Base-by-base conservation (phyloP, 2,888 invertebrate genomes). In the Colletes collaris region DNA sequence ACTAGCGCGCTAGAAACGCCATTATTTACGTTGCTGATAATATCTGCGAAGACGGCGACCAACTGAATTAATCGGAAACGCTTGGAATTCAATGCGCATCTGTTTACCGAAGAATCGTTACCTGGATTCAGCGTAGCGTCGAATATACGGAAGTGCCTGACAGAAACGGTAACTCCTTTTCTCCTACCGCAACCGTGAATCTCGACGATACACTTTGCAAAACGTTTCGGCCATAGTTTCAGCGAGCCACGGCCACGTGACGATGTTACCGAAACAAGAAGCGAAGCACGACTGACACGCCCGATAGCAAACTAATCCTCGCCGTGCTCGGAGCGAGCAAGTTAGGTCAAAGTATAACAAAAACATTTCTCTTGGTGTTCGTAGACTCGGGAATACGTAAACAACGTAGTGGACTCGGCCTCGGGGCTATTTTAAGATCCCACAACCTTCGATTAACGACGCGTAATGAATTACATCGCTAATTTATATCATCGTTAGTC, bases 61-160 rank as follows among this genome's bases (percentile, higher is more conserved):
- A 56, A 67, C 62, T 37, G 64, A 64, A 68, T 64, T 55, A 55
- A 76, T 69, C 76, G 53, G 19, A 27, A 52, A 3, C 63, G 40
- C 58, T 68, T 77, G 63, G 52, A 77, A 62, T 63, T 63, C 69
- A 56, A 74, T 62, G 56, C n/a, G 62, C 2, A n/a, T 13, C 13
- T 11, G 27, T 52, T 40, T 40, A 40, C 40, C 7, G 40, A 27
- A 27, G 27, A 27, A 27, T 27, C 27, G 27, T 27, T 27, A 27
- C 27, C 27, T 27, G 7, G 40, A 7, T 7, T 4, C 40, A 4
- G 40, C 40, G 3, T 40, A 6, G 40, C 4, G 4, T 40, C 40
- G 6, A 40, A 3, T 7, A 40, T 7, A 40, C 40, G 40, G 40
- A 40, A 40, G 40, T 6, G 40, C 40, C 40, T 27, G 40, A 40